Conservation (phyloP, 2,113 vertebrate genomes). For the Gambusia holbrooki region DNA sequence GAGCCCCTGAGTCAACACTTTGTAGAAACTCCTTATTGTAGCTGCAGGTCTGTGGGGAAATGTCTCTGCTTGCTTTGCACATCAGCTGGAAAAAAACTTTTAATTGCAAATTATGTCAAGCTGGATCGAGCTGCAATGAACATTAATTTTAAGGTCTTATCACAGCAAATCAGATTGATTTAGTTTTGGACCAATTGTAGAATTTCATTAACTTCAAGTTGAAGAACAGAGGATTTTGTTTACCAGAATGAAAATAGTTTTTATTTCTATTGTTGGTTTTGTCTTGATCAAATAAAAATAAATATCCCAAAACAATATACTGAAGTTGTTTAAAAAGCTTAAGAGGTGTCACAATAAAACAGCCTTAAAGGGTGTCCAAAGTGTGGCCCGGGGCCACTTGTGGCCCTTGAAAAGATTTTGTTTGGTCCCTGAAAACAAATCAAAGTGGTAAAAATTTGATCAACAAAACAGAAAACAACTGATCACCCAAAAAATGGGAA, state of each 20-base stretch:
- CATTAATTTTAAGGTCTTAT: neutral
- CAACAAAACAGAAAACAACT: too few species aligned
- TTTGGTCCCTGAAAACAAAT: too few species aligned
- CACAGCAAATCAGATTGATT: neutral
- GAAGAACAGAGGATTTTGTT: neutral
- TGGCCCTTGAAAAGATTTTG: too few species aligned
- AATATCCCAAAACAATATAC: neutral
- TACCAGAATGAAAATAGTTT: too few species aligned
- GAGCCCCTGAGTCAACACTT: neutral
- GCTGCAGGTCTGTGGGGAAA: too few species aligned
- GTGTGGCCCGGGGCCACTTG: too few species aligned
- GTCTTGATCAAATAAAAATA: neutral
- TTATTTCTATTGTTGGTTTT: too few species aligned
- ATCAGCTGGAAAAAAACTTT: neutral
- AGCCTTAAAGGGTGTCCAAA: neutral
- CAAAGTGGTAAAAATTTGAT: too few species aligned
- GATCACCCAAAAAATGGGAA: too few species aligned
- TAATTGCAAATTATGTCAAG: neutral
- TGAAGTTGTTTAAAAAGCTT: neutral
- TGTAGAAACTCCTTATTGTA: neutral
- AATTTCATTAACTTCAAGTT: neutral
- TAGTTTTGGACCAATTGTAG: neutral
- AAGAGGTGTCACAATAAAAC: neutral
- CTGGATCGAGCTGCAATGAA: neutral
- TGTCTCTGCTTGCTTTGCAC: too few species aligned